Percentiles rank a stretch among this genome's conserved stretches.
phyloP scores from a whole-genome alignment of 2,797 vertebrate species.

The Gorsachius magnificus region DNA sequence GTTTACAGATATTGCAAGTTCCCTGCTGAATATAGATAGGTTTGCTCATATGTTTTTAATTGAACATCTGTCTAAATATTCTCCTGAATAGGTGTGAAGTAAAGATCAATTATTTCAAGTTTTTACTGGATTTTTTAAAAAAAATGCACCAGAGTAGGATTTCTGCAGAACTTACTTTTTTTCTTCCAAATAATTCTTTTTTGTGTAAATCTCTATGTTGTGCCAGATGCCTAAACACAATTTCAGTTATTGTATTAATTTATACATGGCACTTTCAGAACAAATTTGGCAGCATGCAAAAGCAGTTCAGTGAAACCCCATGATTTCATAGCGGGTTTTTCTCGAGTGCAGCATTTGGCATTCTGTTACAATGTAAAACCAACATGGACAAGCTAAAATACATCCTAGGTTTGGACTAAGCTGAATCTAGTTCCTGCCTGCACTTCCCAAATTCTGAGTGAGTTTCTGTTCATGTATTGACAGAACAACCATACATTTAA shows the following conservation, averaged over 20 bases:
- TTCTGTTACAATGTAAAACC: background rate
- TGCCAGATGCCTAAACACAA: background rate
- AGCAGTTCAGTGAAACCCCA: background rate
- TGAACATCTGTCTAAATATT: background rate
- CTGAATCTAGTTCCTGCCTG: slow-evolving; percentile 1
- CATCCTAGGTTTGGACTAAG: background rate
- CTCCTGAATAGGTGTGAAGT: background rate
- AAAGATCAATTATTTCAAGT: slow-evolving; percentile 3
- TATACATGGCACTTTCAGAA: background rate
- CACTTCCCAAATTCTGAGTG: background rate
- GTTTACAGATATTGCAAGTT: background rate
- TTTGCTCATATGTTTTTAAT: background rate
- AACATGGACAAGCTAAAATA: background rate
- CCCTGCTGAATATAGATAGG: background rate
- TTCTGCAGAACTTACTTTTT: slow-evolving; percentile 1
- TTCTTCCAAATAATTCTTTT: background rate
- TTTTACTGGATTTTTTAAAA: background rate
- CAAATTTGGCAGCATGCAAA: background rate
- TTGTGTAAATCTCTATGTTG: background rate
- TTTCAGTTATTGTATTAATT: background rate
- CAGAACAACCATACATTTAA: background rate
- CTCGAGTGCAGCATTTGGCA: background rate
- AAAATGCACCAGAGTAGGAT: background rate
- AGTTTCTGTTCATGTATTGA: background rate
- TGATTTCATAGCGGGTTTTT: background rate